Conservation (phyloP, 1,140 invertebrate genomes). For the Eueides isabella region DNA sequence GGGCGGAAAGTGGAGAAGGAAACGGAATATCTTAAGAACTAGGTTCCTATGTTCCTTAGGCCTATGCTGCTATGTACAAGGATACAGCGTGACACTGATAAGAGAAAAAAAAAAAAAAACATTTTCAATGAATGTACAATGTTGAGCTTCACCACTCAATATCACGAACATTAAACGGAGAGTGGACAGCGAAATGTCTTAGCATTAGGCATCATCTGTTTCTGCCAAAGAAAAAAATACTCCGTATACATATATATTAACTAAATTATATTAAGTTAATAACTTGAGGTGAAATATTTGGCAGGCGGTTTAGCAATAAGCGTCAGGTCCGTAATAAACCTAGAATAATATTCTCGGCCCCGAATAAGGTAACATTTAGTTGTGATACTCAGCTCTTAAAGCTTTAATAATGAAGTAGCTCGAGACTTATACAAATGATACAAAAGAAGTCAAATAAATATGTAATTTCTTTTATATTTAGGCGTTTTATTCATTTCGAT, state of each 20-base stretch:
- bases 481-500: too few species aligned
- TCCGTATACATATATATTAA: background rate
- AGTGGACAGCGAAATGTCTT: background rate
- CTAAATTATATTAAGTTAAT: conserved; percentile 8
- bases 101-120: too few species aligned
- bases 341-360: conserved; percentile 4
- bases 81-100: too few species aligned
- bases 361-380: background rate
- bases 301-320: background rate
- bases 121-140: too few species aligned
- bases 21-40: too few species aligned
- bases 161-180: background rate
- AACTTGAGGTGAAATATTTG: conserved; percentile 1
- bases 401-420: background rate
- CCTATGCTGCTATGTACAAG: too few species aligned
- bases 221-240: background rate
- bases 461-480: too few species aligned
- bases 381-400: background rate
- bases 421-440: too few species aligned
- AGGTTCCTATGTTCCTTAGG: too few species aligned
- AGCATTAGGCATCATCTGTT: background rate
- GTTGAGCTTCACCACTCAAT: background rate
- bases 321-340: conserved; percentile 11
- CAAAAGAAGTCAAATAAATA: too few species aligned
- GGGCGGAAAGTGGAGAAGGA: too few species aligned